Conservation (phyloP, 2,888 invertebrate species). For the Drosophila fulvimacula region DNA sequence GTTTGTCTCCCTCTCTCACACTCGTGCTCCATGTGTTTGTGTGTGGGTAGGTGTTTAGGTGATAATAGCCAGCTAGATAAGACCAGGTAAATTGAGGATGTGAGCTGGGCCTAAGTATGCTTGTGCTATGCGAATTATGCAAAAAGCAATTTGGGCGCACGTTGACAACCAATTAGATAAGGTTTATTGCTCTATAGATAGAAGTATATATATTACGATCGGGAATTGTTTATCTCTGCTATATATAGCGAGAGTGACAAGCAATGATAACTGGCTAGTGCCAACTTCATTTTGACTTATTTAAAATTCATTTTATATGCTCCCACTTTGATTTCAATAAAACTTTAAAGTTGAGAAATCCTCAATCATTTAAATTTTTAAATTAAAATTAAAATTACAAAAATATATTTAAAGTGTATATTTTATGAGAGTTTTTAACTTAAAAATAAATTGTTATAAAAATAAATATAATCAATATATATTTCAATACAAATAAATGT, state of each 20-base stretch:
- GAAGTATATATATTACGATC: not conserved
- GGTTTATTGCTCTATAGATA: not conserved
- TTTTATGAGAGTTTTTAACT: too few relatives aligned
- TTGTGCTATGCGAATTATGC: conserved; percentile 16
- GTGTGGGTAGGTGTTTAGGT: conserved; percentile 15
- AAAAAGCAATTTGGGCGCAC: conserved; percentile 9
- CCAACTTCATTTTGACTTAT: too few relatives aligned
- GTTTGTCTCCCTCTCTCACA: not conserved
- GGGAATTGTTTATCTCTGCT: not conserved
- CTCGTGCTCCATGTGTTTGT: conserved; percentile 2
- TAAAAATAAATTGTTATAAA: too few relatives aligned
- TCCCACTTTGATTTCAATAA: too few relatives aligned
- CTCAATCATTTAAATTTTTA: too few relatives aligned
- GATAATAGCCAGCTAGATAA: conserved; percentile 38
- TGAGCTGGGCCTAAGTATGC: conserved; percentile 26
- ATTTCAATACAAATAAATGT: too few relatives aligned
- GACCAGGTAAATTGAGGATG: conserved; percentile 43
- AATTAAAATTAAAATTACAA: too few relatives aligned
- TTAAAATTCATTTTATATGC: too few relatives aligned
- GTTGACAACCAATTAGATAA: conserved; percentile 16
- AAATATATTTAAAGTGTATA: too few relatives aligned
- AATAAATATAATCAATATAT: too few relatives aligned
- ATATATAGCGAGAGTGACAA: not conserved
- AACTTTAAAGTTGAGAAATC: too few relatives aligned
- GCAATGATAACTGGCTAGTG: too few relatives aligned